Evolutionary conservation across 2,113 vertebrate species (phyloP).

Genomic region (Cichladusa arquata): DNA sequence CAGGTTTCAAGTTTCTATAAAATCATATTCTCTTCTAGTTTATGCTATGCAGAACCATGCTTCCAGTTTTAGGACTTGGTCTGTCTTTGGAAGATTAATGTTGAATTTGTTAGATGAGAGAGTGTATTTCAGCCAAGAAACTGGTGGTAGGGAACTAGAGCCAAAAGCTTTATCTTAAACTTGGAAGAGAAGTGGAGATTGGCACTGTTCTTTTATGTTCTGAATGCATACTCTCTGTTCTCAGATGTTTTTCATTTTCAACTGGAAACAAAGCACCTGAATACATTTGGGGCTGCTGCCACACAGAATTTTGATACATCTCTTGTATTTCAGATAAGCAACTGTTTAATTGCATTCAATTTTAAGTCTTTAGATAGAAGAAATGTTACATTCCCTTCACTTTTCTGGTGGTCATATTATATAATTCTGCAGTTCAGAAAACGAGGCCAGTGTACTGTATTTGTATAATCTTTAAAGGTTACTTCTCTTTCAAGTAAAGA

Average conservation of each 20-base stretch:
- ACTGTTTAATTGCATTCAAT: not conserved
- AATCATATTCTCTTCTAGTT: not conserved
- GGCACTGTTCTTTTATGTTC: not conserved
- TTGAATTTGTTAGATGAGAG: not conserved
- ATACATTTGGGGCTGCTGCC: not conserved
- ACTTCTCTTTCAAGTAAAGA: not conserved
- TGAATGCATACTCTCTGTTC: not conserved
- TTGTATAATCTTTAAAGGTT: not conserved
- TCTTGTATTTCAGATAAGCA: not conserved
- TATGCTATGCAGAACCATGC: not conserved
- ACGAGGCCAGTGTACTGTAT: not conserved
- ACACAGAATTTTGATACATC: not conserved
- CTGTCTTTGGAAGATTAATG: not conserved
- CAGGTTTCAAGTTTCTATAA: not conserved
- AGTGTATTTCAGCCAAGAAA: not conserved
- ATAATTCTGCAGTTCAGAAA: not conserved
- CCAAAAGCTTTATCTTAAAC: not conserved
- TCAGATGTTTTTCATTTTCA: not conserved
- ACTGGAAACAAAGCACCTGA: not conserved
- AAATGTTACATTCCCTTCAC: not conserved
- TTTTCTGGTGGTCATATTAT: not conserved
- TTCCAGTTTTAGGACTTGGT: not conserved
- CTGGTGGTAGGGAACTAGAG: not conserved
- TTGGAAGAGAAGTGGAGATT: not conserved
- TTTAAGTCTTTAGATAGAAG: not conserved